Evolutionary conservation across 2,797 vertebrate species (phyloP), one percentile per base, ranked within the genome.

Genomic region (Pseudomugil gertrudae): DNA sequence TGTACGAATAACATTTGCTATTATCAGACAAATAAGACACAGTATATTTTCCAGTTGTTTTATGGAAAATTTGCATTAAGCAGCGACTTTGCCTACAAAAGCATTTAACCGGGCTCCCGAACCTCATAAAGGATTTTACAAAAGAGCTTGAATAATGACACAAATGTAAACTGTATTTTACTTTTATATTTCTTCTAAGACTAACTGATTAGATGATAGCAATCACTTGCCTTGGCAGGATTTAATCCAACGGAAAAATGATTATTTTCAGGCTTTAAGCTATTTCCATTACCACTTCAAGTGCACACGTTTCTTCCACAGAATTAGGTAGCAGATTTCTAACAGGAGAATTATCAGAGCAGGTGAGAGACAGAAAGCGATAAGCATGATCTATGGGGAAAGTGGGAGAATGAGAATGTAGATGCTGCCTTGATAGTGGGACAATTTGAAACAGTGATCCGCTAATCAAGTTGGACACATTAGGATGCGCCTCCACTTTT

Each of bases 381-480:
- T 81, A 78, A 77, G 78, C 50, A 51, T 48, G 74, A 76, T 73
- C 56, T 59, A 51, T 35, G 24, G 60, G 50, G 50, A 84, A 27
- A 51, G 53, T 9, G 35, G 58, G 45, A 40, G 47, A 73, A 78
- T 59, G 75, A 72, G 63, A 80, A 78, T 38, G 53, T 56, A 81
- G 82, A 87, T 79, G 73, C 65, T 61, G 76, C 70, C 10, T 0
- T 32, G 81, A 91, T 86, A 90, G 76, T 66, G 80, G 82, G 81
- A 89, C 72, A 81, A 48, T 85, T 80, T 84, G 75, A 91, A 78
- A 90, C 84, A 79, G 76, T 70, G 79, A 85, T 84, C 52, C 65
- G 76, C 77, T 92, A 87, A 91, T 91, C 79, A 69, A 72, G 72
- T 87, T 82, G 78, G 81, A 87, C 81, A 84, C 52, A 51, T 73